Evolutionary conservation across 1,140 invertebrate species (phyloP).

Genomic region (Thalassaphorura encarpata): DNA sequence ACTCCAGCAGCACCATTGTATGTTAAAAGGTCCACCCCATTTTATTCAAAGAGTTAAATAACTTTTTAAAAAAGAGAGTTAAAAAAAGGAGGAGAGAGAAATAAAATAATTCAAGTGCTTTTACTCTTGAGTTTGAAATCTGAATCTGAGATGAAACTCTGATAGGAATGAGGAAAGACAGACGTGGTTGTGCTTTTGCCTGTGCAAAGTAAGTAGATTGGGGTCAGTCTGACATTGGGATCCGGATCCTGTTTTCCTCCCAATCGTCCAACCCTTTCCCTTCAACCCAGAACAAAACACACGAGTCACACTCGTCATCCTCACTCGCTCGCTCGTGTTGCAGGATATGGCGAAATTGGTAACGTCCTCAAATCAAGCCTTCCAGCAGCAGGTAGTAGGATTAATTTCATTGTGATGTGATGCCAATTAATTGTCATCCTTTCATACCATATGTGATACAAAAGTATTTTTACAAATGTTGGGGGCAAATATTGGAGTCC

Average conservation of each 20-base stretch:
- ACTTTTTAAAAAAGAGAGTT: not conserved
- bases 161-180: not conserved
- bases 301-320: too few relatives aligned
- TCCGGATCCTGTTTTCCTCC: slow-evolving; percentile 8
- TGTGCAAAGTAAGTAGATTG: slow-evolving; percentile 3
- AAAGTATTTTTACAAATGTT: too few relatives aligned
- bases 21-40: not conserved
- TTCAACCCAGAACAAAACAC: too few relatives aligned
- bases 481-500: too few relatives aligned
- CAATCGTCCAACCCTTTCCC: not conserved
- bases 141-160: not conserved
- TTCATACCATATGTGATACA: too few relatives aligned
- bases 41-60: not conserved
- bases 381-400: too few relatives aligned
- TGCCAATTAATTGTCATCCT: too few relatives aligned
- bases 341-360: too few relatives aligned
- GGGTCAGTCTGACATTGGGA: slow-evolving; percentile 15
- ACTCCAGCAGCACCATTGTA: too few relatives aligned
- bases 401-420: too few relatives aligned
- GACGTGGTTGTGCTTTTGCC: not conserved
- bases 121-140: not conserved
- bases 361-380: too few relatives aligned
- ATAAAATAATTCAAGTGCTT: not conserved
- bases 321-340: too few relatives aligned
- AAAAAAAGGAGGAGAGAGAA: not conserved